Base-by-base conservation (phyloP, 2,797 vertebrate genomes). In the Euthynnus affinis region DNA sequence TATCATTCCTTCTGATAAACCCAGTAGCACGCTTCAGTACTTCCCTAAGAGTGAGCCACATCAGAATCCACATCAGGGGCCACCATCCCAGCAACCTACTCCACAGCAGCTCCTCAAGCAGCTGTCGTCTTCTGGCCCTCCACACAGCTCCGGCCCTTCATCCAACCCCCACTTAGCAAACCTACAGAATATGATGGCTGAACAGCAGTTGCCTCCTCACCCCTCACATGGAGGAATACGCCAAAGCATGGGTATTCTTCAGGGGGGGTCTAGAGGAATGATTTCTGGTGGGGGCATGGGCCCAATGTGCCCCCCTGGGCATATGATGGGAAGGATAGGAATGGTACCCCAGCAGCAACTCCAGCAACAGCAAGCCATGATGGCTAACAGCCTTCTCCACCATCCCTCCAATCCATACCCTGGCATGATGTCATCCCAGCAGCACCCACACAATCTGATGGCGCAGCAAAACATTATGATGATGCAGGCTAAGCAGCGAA, bases 141-240 rank as follows among this genome's bases (percentile, higher is more conserved):
- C 95, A 12, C 95, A 96, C 79, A 84, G 93, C 87, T 90, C 86
- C 0, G 89, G 92, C 17, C 88, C 93, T 6, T 95, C 96, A n/a
- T 96, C 97, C 69, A 98, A 96, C 93, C 97, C 98, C 9, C 96
- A 96, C 88, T 88, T 96, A 25, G 95, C 94, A 65, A 98, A 97
- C 95, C 93, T 99, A 83, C 98, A 99, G 94, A 99, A 97, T 93
- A 99, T 99, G 98, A 99, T 99, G 98, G 96, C 96, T 0, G 97
- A 98, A 86, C 98, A 98, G 85, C 97, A 97, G 89, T 90, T 96
- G 76, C 88, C 92, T 1, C 88, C 92, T 71, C 94, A 94, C 73
- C 91, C 93, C 9, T 89, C 94, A 3, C 95, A 95, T 12, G 83
- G 86, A 22, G 96, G 95, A 0, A 83, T 97, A 81, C 97, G 97